A percentile compares a stretch with the other conserved stretches of the same genome.
Conservation (phyloP, 2,888 invertebrate genomes). For the Cheilosia impressa region DNA sequence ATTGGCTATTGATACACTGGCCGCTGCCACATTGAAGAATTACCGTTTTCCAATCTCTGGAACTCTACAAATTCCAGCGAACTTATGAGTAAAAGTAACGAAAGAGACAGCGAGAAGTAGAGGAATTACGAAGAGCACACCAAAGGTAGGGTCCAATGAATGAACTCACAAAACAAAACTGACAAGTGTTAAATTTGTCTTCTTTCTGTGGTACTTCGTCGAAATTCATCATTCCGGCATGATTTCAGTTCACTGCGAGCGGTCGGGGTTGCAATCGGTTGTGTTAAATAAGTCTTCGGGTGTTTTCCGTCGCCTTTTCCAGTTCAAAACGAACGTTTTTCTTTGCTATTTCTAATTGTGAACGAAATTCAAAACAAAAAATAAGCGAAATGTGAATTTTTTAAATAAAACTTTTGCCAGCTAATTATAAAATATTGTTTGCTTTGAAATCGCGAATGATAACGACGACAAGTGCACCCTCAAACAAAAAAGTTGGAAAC, state of each 20-base stretch:
- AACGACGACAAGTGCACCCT: constrained; percentile 50
- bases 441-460: constrained; percentile 44
- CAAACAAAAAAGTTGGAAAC: constrained; percentile 22
- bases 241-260: constrained; percentile 58
- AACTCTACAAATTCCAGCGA: constrained; percentile 2
- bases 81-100: no score
- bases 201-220: background rate
- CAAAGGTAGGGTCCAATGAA: background rate
- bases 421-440: background rate
- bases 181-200: background rate
- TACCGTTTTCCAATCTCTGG: constrained; percentile 1
- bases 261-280: constrained; percentile 43
- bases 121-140: background rate
- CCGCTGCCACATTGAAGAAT: background rate
- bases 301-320: constrained; percentile 16
- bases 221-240: constrained; percentile 19
- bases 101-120: background rate
- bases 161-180: background rate
- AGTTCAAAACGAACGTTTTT: constrained; percentile 1
- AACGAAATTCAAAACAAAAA: constrained; percentile 25
- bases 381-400: constrained; percentile 14
- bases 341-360: constrained; percentile 13
- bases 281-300: background rate
- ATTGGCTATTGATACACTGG: background rate
- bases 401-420: background rate